Evolutionary conservation across 2,113 vertebrate genomes (phyloP), one percentile per base, ranked within the genome.

Genomic region (Phylloscopus trochilus): DNA sequence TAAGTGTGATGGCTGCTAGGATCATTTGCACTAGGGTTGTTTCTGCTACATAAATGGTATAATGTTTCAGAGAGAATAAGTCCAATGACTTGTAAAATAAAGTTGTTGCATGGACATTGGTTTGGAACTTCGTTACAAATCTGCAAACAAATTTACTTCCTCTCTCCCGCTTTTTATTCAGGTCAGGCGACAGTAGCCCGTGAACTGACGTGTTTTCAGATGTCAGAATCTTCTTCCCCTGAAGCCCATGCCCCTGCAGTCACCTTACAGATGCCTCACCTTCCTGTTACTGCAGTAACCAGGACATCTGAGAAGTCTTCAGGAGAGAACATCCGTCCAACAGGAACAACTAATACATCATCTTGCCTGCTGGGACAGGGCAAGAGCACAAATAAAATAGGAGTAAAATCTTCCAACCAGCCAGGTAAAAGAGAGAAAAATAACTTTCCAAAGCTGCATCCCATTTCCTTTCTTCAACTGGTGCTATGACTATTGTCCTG

Each of bases 251-350:
- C 97, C 2, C 97, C 98, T 15, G 98, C 98, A 7, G 93, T 98
- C 17, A 79, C 98, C 30, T 97, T 98, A 91, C 97, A 98, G 82
- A 98, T 98, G 98, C 98, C 99, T 16, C 98, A 98, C 93, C 97
- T 98, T 95, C 98, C 99, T 0, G 97, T 99, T 90, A 98, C 98
- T 11, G 98, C 98, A 9, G 95, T 98, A 63, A 99, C 98, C 30
- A 99, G 98, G 94, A 95, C 77, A 74, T 89, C 97, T 0, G 98
- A 98, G 93, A 98, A 91, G 67, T 97, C 97, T 88, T 94, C 97
- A 52, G 93, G 97, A 55, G 97, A 98, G 58, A 93, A 97, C 4
- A 94, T 96, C 26, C 85, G 95, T 73, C 92, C 96, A 6, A 90
- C 96, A 63, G 97, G 97, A 35, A 87, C 98, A 33, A 75, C 96